These are phyloP conservation scores for Pelagia noctiluca DNA, from an alignment of 30 jellyfish, hydroid and myxozoan species.

Conservation along the genomic window DNA sequence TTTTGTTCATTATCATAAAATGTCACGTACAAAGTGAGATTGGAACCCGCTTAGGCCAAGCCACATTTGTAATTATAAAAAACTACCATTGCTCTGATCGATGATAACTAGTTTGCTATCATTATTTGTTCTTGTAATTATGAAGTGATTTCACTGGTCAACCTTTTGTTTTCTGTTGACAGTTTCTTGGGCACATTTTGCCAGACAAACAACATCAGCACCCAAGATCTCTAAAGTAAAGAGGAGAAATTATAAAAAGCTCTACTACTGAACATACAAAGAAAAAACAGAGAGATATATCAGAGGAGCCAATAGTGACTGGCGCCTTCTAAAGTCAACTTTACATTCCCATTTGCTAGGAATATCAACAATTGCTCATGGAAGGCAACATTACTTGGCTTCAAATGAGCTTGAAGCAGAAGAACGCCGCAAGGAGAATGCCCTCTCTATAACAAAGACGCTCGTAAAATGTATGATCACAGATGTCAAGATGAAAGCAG, in stretches of 20 bases:
- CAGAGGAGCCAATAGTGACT: conserved; percentile 8
- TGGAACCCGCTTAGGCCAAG: no score
- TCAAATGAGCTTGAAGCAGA: conserved; percentile 22
- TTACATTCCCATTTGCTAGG: conserved; percentile 25
- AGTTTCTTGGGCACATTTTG: neutral
- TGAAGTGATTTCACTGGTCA: neutral
- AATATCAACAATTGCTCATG: conserved; percentile 19
- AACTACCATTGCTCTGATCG: no score
- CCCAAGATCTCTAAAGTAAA: neutral
- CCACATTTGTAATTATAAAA: no score
- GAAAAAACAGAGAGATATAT: conserved; percentile 22
- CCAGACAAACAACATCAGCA: neutral
- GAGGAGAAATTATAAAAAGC: neutral
- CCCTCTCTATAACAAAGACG: conserved; percentile 17
- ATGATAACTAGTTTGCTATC: neutral
- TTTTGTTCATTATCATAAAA: no score
- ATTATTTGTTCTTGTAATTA: neutral
- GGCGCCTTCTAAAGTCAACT: conserved; percentile 7
- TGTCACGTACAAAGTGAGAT: no score
- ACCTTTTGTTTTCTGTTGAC: neutral
- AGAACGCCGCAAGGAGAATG: conserved; percentile 33
- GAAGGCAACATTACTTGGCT: conserved; percentile 20
- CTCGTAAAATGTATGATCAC: conserved; percentile 36
- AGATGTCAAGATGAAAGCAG: conserved; percentile 33
- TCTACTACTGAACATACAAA: neutral